Base-by-base conservation (phyloP, 2,797 vertebrate species). In the Chaunax sp. region DNA sequence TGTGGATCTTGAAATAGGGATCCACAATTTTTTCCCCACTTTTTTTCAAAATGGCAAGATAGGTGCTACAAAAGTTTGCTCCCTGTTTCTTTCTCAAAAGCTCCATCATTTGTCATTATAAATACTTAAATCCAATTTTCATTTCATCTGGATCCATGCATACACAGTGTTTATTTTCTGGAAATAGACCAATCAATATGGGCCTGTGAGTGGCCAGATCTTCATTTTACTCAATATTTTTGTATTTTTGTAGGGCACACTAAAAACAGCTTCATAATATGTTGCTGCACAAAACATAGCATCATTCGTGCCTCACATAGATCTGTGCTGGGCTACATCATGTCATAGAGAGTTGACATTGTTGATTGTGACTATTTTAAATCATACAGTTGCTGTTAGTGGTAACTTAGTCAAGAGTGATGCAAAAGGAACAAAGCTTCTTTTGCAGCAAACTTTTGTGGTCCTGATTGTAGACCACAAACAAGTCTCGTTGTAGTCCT, bases 401-500 rank as follows among this genome's bases (percentile, higher is more conserved):
- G 6, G 10, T 35, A 22, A 35, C 10, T 11, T 1, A 4, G 3
- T 2, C 10, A 22, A 20, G 5, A 9, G 40, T 22, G 3, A 3
- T 54, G 25, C 13, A 26, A 49, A 59, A 13, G 2, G 14, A 45
- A 37, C 25, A 26, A 45, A 30, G 23, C 3, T 6, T 58, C 16
- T 46, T 62, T 13, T 40, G 8, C 26, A 61, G 62, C 57, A 45
- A 28, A 19, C 4, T 50, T 12, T 40, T 53, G 41, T 49, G 43
- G 46, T 67, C 20, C 6, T 1, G 2, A 6, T 23, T 37, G 8
- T 11, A n/a, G n/a, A 52, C 69, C 54, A 46, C 47, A 53, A 40
- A 50, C 56, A 6, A 1, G 19, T 28, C 15, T 50, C 14, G 26
- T 23, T 50, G 13, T 52, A 18, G 19, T 25, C 7, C 35, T 12